Evolutionary conservation across 2,888 invertebrate genomes (phyloP), one percentile per base, ranked within the genome.

Genomic region (Watsonalla binaria): DNA sequence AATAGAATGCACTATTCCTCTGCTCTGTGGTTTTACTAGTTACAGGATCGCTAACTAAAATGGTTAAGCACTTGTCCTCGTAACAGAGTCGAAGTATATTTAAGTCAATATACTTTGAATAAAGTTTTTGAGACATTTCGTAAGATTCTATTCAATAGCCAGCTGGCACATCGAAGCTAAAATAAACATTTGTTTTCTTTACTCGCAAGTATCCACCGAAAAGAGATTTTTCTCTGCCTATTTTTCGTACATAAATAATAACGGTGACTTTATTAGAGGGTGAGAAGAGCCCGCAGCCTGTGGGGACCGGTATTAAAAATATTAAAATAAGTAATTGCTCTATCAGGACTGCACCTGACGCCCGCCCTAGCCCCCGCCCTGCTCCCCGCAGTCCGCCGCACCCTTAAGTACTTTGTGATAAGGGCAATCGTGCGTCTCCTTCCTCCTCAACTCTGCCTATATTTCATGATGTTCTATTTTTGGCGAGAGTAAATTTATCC

Each of bases 271-370:
- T 72, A 71, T 78, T 69, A 73, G 70, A 68, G 69, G 74, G 69
- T 70, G 74, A 77, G 76, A 78, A 71, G 70, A 68, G 70, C 65
- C 65, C 68, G 69, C 62, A 70, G 69, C 66, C 69, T 68, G 66
- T 62, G 65, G 74, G 73, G 80, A 75, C 71, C 62, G 74, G 78
- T 76, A 82, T 84, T 85, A 82, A 86, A 85, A 83, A 84, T 86
- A 84, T 85, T 83, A 84, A 84, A 86, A 82, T 84, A 84, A 84
- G 85, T 86, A 83, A 89, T 87, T 86, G 84, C 78, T 82, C 78
- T 80, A 86, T 88, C 81, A 81, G 73, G 74, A 65, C 70, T 74
- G 79, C 88, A 88, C 87, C 88, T 89, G 88, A 77, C 79, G 71
- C 78, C 70, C 76, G 72, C 68, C 63, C 66, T 57, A 57, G 65